Conservation (phyloP, 2,797 vertebrate species). For the Eulemur coronatus region DNA sequence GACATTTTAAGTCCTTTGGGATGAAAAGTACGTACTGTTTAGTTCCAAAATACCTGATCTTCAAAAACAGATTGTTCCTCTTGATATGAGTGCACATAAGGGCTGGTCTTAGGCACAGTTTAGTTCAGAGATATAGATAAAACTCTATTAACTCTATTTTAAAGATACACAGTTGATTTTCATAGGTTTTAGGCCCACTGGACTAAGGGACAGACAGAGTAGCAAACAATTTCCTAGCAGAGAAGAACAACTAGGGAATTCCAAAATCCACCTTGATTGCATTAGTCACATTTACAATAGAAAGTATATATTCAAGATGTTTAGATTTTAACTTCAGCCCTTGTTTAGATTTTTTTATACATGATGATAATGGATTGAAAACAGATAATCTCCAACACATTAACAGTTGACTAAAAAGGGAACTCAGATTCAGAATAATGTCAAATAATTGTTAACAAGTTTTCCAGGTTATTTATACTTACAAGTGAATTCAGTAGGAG, state of each 20-base stretch:
- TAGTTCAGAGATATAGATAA: background rate
- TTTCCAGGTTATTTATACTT: background rate
- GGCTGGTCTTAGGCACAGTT: background rate
- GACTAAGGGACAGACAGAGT: background rate
- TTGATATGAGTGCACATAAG: background rate
- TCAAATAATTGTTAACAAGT: background rate
- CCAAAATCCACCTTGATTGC: background rate
- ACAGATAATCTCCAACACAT: background rate
- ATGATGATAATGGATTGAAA: background rate
- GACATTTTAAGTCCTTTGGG: background rate
- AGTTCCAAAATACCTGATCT: slow-evolving; percentile 30
- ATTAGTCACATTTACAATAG: background rate
- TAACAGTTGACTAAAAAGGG: background rate
- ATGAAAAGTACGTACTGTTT: background rate
- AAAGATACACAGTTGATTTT: background rate
- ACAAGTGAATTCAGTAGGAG: background rate
- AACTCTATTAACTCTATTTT: background rate
- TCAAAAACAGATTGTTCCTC: slow-evolving; percentile 22
- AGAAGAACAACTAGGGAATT: background rate
- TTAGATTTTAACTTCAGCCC: background rate
- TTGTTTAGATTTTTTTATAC: background rate
- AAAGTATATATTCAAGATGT: background rate
- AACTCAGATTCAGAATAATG: background rate
- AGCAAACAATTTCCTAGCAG: background rate
- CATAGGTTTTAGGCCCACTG: rapidly evolving